A percentile compares a stretch with the other conserved stretches of the same genome.
Evolutionary conservation across 2,888 invertebrate genomes (phyloP).

Genomic region (Phortica okadai): DNA sequence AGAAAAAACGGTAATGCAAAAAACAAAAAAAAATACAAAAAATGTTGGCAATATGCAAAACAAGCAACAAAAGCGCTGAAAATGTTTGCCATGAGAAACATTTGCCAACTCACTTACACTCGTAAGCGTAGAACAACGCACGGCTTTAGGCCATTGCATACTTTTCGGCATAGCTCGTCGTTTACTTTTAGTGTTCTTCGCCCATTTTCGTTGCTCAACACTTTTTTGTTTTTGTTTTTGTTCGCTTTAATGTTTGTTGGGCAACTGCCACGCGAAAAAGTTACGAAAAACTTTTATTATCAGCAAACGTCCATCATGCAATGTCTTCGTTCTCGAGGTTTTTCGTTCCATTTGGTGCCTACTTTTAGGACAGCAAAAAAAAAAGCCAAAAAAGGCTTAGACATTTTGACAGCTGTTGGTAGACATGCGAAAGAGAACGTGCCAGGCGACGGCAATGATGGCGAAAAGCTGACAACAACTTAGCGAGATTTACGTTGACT

Average conservation of each 20-base stretch:
- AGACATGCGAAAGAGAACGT: background rate
- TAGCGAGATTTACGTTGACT: background rate
- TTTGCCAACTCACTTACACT: background rate
- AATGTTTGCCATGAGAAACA: background rate
- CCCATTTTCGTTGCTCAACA: background rate
- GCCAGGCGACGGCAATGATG: background rate
- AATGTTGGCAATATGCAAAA: too few species aligned
- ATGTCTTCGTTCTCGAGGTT: background rate
- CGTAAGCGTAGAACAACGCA: background rate
- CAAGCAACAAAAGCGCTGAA: background rate
- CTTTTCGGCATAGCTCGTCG: background rate
- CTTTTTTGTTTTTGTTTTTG: background rate
- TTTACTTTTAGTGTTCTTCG: too few species aligned
- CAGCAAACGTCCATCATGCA: constrained; percentile 23
- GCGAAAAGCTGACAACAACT: constrained; percentile 10
- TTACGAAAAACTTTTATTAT: constrained; percentile 15
- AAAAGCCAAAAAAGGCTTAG: constrained; percentile 16
- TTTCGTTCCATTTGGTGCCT: background rate
- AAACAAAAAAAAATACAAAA: too few species aligned
- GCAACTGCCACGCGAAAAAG: background rate
- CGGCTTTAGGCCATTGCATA: background rate
- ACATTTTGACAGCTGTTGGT: constrained; percentile 11
- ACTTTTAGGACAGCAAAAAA: background rate
- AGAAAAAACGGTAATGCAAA: too few species aligned
- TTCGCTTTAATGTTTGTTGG: background rate